Evolutionary conservation across 2,888 invertebrate species (phyloP), one percentile per base, ranked within the genome.

Genomic region (Melanostoma mellinum): DNA sequence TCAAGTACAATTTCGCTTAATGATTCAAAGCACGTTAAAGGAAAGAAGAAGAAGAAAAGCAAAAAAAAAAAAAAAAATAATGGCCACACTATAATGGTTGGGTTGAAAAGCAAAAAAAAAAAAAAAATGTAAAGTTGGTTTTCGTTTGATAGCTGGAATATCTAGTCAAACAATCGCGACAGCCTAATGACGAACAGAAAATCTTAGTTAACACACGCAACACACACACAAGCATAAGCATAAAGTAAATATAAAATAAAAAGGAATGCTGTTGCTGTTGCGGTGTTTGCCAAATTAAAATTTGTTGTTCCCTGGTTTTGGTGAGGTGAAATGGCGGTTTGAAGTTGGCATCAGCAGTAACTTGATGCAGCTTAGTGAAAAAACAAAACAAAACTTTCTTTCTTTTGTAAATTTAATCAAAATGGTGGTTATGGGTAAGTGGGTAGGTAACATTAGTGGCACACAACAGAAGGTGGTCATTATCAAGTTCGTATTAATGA

Each of bases 1-100:
- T 75, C 68, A 60, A 75, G 75, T 76, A 76, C 60, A 76, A 76
- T 68, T 76, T 76, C 61, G 69, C 48, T 61, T 76, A 69, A 69
- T 69, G 55, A 76, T 68, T 69, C 76, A 40, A 69, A 33, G 69
- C 76, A 76, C 76, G 76, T 69, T 55, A 60, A 61, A 55, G 44
- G 52, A 42, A 10, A 72, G 20, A 44, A 58, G 56, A 33, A 60
- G 46, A 67, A 52, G 50, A 56, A 48, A 6, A 72, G 20, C 33
- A 55, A 65, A 33, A 44, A 55, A 38, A 40, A 55, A 65, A 33
- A 44, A 55, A 38, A 67, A 35, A 52, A 68, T 67, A 60, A 67
- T 75, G 65, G 56, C 74, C 48, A 33, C 3, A 38, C 32, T 10
- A 63, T 9, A 65, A 55, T 20, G 36, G 36, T 36, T 38, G 38